Conservation (phyloP, 1,140 invertebrate species). For the Zaprionus vittiger region DNA sequence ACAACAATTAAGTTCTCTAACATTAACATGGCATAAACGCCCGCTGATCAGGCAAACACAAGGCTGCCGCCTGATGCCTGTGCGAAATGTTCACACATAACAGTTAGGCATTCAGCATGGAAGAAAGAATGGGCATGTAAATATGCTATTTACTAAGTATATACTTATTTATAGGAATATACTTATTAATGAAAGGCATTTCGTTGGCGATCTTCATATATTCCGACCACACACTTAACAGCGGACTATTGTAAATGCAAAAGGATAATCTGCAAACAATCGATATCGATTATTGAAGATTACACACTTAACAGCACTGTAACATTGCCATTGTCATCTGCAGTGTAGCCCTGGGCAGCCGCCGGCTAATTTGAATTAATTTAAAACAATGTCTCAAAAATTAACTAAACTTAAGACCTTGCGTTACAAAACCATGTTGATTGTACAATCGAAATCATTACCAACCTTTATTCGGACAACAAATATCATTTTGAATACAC, state of each 20-base stretch:
- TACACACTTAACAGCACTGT: not conserved
- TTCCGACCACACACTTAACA: not conserved
- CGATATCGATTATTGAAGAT: not conserved
- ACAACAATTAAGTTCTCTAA: slow-evolving; percentile 70
- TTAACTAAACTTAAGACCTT: slow-evolving; percentile 30
- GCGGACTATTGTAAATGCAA: not conserved
- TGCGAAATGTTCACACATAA: slow-evolving; percentile 74
- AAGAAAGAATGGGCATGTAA: slow-evolving; percentile 32
- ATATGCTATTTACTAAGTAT: slow-evolving; percentile 4
- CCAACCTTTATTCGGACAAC: slow-evolving; percentile 54
- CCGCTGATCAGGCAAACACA: slow-evolving; percentile 48
- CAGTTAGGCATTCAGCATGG: slow-evolving; percentile 42
- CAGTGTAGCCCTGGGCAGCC: not conserved
- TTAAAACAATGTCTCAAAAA: slow-evolving; percentile 54
- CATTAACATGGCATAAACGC: slow-evolving; percentile 50
- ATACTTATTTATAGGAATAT: not conserved
- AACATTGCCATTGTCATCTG: not conserved
- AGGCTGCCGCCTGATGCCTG: slow-evolving; percentile 40
- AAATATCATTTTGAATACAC: slow-evolving; percentile 35
- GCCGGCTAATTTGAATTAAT: slow-evolving; percentile 19
- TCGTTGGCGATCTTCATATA: not conserved
- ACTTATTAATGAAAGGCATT: not conserved
- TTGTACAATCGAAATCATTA: slow-evolving; percentile 70
- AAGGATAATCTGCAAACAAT: not conserved
- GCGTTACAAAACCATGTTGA: slow-evolving; percentile 59